Conservation (phyloP, 2,797 vertebrate genomes). For the Hemitrygon akajei region DNA sequence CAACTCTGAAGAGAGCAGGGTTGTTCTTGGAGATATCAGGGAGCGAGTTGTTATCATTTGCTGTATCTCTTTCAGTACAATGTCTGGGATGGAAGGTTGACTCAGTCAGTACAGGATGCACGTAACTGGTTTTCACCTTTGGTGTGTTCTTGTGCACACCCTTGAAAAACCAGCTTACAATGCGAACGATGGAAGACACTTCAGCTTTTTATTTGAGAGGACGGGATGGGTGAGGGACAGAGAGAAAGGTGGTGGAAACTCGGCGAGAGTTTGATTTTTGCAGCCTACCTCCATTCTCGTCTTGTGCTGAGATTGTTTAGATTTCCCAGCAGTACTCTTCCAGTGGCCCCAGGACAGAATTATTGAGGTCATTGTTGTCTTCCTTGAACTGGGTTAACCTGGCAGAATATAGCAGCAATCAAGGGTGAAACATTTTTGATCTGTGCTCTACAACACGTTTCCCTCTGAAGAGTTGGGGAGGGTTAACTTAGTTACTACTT, state of each 20-base stretch:
- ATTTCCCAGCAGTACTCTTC: background rate
- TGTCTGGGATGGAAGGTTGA: too few species aligned
- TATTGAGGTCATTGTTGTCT: background rate
- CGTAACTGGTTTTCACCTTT: background rate
- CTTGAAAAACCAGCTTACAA: too few species aligned
- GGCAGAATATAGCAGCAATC: background rate
- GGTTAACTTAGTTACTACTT: background rate
- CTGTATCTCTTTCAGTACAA: background rate
- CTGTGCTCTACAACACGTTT: too few species aligned
- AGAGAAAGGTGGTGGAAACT: too few species aligned
- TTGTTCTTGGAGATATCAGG: too few species aligned
- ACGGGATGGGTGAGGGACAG: background rate
- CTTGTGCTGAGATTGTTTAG: background rate
- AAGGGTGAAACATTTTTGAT: too few species aligned
- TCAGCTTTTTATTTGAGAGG: background rate
- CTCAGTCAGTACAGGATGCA: too few species aligned
- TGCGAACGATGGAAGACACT: background rate
- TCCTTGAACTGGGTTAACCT: background rate
- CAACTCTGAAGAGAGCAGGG: too few species aligned
- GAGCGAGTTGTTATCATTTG: background rate
- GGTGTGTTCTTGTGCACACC: background rate
- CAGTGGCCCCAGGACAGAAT: background rate
- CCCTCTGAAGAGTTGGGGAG: background rate
- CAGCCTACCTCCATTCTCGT: background rate
- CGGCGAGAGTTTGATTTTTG: background rate